Percentiles rank a stretch among this genome's conserved stretches.
These are phyloP conservation scores for Acanthopleura granulata DNA, from an alignment of 2,888 invertebrate species.

Conservation along the genomic window DNA sequence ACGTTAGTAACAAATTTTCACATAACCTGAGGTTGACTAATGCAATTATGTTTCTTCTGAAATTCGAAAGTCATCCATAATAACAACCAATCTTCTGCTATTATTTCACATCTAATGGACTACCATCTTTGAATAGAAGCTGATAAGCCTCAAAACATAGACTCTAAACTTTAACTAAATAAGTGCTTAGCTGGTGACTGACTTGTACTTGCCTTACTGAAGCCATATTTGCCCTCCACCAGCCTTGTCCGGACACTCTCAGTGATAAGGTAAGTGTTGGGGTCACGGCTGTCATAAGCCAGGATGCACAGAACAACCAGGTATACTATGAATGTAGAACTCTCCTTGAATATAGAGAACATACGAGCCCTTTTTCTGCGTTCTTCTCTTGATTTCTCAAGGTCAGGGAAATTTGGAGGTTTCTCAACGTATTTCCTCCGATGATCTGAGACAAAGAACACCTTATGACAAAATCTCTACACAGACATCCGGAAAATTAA, in stretches of 20 bases:
- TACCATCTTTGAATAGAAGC: no score
- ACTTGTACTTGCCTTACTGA: conserved; percentile 20
- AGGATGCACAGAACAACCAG: conserved; percentile 25
- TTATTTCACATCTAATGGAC: no score
- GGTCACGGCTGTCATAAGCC: conserved; percentile 24
- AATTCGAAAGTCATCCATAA: no score
- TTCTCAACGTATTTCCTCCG: conserved; percentile 24
- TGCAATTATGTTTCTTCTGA: no score
- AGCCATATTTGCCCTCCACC: conserved; percentile 23
- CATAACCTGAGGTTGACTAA: no score
- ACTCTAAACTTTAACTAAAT: no score
- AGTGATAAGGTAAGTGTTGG: conserved; percentile 21
- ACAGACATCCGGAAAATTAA: no score
- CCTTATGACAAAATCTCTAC: no score
- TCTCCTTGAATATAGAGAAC: conserved; percentile 27
- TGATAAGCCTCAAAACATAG: no score
- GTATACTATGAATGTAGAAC: conserved; percentile 26
- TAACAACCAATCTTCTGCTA: no score
- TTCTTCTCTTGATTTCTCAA: conserved; percentile 19
- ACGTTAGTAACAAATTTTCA: no score
- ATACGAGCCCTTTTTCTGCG: conserved; percentile 29
- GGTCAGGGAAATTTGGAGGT: conserved; percentile 20
- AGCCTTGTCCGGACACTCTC: conserved; percentile 24
- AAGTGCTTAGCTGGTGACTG: not conserved
- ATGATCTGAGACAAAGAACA: conserved; percentile 20